Conservation (phyloP, 1,140 invertebrate genomes). For the Proctacanthus coquilletti region DNA sequence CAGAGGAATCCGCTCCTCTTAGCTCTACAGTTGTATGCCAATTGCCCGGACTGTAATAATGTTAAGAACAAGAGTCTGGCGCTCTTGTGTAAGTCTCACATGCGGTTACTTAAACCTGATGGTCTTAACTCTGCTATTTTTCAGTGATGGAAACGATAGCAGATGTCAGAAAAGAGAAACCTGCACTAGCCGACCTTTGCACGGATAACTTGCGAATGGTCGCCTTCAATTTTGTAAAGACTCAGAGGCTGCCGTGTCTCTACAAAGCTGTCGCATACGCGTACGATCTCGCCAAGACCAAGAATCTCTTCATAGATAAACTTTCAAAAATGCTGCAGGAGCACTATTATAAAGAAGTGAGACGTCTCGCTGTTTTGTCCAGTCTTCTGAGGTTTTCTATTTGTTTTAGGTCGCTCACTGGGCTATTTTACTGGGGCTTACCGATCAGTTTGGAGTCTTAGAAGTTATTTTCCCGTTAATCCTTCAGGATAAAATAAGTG, state of each 20-base stretch:
- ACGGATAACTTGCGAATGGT: slow-evolving; percentile 38
- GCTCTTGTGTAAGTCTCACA: slow-evolving; percentile 28
- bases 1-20: slow-evolving; percentile 38
- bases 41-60: slow-evolving; percentile 38
- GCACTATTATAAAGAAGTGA: slow-evolving; percentile 43
- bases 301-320: slow-evolving; percentile 35
- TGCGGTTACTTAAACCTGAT: slow-evolving; percentile 2
- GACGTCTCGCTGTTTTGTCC: slow-evolving; percentile 1
- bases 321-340: slow-evolving; percentile 35
- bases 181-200: slow-evolving; percentile 19
- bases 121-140: slow-evolving; percentile 2
- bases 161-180: slow-evolving; percentile 23
- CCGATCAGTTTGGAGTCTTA: slow-evolving; percentile 38
- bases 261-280: slow-evolving; percentile 35
- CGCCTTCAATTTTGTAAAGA: slow-evolving; percentile 40
- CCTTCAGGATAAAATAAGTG: slow-evolving; percentile 48
- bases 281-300: slow-evolving; percentile 37
- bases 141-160: slow-evolving; percentile 43
- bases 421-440: slow-evolving; percentile 17
- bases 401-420: slow-evolving; percentile 15
- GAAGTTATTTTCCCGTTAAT: slow-evolving; percentile 51
- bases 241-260: slow-evolving; percentile 35
- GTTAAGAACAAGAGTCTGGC: slow-evolving; percentile 39
- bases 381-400: neutral
- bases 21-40: slow-evolving; percentile 37